A percentile compares a stretch with the other conserved stretches of the same genome.
Evolutionary conservation across 1,140 invertebrate species (phyloP).

Genomic region (Choristoneura fumiferana): DNA sequence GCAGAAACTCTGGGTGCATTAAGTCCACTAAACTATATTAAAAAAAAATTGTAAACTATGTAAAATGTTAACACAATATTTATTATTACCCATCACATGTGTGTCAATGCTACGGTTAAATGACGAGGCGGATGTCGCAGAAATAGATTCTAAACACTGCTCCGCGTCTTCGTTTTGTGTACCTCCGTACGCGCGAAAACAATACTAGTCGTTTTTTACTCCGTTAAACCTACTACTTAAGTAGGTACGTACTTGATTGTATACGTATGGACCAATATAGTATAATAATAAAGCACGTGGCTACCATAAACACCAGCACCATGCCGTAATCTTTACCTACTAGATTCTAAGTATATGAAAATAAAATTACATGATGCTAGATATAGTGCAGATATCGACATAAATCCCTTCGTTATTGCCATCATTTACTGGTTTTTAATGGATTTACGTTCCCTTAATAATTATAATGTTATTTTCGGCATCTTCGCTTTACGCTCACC

Average conservation of each 20-base stretch:
- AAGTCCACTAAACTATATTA: too few relatives aligned
- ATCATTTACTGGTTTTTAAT: slow-evolving; percentile 1
- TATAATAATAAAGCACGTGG: too few relatives aligned
- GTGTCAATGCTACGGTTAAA: slow-evolving; percentile 14
- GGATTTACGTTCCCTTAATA: slow-evolving; percentile 1
- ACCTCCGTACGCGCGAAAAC: not conserved
- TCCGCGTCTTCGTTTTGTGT: slow-evolving; percentile 3
- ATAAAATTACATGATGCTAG: not conserved
- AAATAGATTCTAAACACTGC: slow-evolving; percentile 7
- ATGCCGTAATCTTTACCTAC: slow-evolving; percentile 10
- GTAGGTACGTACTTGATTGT: too few relatives aligned
- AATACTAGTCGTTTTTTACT: not conserved
- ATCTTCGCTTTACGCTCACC: not conserved
- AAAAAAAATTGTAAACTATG: too few relatives aligned
- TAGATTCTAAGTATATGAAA: slow-evolving; percentile 29
- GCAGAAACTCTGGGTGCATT: too few relatives aligned
- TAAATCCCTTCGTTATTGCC: slow-evolving; percentile 1
- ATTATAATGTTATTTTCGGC: slow-evolving; percentile 3
- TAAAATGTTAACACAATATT: too few relatives aligned
- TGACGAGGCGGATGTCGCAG: slow-evolving; percentile 8
- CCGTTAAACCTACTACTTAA: too few relatives aligned
- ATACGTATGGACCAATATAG: too few relatives aligned
- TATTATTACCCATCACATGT: slow-evolving; percentile 7
- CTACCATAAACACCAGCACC: slow-evolving; percentile 20
- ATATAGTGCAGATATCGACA: slow-evolving; percentile 1